phyloP scores from a whole-genome alignment of 1,140 invertebrate species.

The Trissolcus basalis region DNA sequence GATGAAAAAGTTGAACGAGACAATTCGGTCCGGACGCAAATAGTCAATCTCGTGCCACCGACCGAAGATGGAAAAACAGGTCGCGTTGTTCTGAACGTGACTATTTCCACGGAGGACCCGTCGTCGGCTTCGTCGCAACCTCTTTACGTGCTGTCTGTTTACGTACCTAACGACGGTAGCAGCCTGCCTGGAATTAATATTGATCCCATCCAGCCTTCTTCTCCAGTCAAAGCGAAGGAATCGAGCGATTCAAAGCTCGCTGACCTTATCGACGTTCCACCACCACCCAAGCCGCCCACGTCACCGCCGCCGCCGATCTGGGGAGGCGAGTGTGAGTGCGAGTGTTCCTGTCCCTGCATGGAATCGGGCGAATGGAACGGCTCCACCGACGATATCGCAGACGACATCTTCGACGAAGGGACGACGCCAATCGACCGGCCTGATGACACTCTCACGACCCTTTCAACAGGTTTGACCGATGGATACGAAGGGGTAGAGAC shows the following conservation, averaged over 20 bases:
- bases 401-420: conserved; percentile 16
- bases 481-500: conserved; percentile 27
- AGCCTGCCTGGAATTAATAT: conserved; percentile 78
- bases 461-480: conserved; percentile 36
- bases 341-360: conserved; percentile 83
- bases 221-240: conserved; percentile 19
- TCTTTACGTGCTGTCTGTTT: conserved; percentile 84
- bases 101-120: conserved; percentile 81
- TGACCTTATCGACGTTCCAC: conserved; percentile 51
- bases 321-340: conserved; percentile 82
- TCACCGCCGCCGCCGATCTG: conserved; percentile 67
- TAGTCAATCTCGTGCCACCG: conserved; percentile 25
- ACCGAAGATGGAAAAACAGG: conserved; percentile 2
- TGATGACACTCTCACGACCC: not conserved
- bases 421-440: conserved; percentile 38
- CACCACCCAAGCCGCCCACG: conserved; percentile 64
- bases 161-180: conserved; percentile 80
- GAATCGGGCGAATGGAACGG: conserved; percentile 71
- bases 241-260: conserved; percentile 10
- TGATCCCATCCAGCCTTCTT: conserved; percentile 71
- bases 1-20: conserved; percentile 40
- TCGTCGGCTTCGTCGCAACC: conserved; percentile 77
- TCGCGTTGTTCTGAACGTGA: conserved; percentile 83
- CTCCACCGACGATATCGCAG: conserved; percentile 37
- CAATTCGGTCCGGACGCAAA: conserved; percentile 15